Conservation (phyloP, 1,140 invertebrate species). For the Andricus grossulariae region DNA sequence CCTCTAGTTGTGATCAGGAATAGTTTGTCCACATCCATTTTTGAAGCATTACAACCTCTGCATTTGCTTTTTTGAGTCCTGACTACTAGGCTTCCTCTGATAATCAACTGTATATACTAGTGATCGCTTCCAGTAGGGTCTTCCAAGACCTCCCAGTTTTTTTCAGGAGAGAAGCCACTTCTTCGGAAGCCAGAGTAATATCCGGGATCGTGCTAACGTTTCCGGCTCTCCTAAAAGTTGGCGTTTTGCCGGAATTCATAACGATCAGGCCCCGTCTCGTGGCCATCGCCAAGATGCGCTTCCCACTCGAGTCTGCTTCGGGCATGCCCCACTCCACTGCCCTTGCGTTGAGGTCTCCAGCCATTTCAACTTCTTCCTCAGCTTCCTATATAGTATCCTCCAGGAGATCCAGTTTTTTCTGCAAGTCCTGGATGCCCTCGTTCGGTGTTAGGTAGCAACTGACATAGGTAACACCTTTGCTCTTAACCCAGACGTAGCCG, state of each 20-base stretch:
- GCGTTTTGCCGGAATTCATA: conserved; percentile 34
- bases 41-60: background rate
- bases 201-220: conserved; percentile 32
- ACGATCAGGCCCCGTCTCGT: conserved; percentile 34
- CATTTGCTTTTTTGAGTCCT: background rate
- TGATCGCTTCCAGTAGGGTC: conserved; percentile 60
- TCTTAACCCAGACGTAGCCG: no score
- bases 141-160: conserved; percentile 43
- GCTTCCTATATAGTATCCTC: background rate
- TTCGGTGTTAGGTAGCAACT: background rate
- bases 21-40: background rate
- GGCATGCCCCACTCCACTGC: conserved; percentile 46
- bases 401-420: conserved; percentile 23
- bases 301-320: conserved; percentile 34
- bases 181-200: conserved; percentile 34
- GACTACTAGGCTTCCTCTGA: background rate
- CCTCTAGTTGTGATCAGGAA: background rate
- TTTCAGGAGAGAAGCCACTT: background rate
- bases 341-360: conserved; percentile 51
- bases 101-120: conserved; percentile 51
- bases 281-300: conserved; percentile 42
- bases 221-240: conserved; percentile 39
- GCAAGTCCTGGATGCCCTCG: conserved; percentile 34
- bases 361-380: conserved; percentile 45
- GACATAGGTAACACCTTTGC: no score